Conservation (phyloP, 2,113 vertebrate species). For the Caranx ignobilis region DNA sequence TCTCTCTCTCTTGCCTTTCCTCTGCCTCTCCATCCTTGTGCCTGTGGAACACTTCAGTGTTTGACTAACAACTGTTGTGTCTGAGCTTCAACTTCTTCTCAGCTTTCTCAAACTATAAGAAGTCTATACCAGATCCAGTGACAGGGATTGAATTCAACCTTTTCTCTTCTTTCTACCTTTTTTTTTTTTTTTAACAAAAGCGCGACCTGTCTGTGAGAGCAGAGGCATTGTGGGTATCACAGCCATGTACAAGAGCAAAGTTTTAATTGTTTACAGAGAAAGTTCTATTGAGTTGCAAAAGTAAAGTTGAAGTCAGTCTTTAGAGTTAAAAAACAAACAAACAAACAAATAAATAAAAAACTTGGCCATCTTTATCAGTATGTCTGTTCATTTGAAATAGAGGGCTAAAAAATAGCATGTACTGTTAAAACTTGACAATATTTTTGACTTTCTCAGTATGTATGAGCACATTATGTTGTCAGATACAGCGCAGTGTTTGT, state of each 20-base stretch:
- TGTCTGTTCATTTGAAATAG: not conserved
- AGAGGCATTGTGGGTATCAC: slow-evolving; percentile 35
- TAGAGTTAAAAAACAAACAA: not conserved
- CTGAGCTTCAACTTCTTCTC: slow-evolving; percentile 62
- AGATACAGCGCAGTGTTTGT: not conserved
- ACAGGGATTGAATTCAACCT: slow-evolving; percentile 58
- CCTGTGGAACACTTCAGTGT: slow-evolving; percentile 65
- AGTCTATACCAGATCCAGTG: slow-evolving; percentile 55
- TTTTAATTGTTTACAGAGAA: slow-evolving; percentile 66
- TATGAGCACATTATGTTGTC: not conserved
- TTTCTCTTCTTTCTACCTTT: slow-evolving; percentile 40
- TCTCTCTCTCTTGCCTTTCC: slow-evolving; percentile 46
- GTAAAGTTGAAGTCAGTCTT: slow-evolving; percentile 40
- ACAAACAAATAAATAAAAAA: not conserved
- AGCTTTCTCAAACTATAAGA: slow-evolving; percentile 63
- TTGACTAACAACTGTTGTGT: slow-evolving; percentile 75
- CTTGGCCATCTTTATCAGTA: not conserved
- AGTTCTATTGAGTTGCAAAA: slow-evolving; percentile 61
- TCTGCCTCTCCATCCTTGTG: slow-evolving; percentile 61
- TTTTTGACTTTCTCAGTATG: not conserved
- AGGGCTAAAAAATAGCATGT: not conserved
- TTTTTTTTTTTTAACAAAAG: slow-evolving; percentile 34
- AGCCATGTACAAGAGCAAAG: slow-evolving; percentile 54
- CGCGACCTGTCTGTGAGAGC: slow-evolving; percentile 45
- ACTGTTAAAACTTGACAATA: not conserved